Percentiles rank a stretch among this genome's conserved stretches.
Evolutionary conservation across 2,113 vertebrate species (phyloP).

Genomic region (Rutilus rutilus): DNA sequence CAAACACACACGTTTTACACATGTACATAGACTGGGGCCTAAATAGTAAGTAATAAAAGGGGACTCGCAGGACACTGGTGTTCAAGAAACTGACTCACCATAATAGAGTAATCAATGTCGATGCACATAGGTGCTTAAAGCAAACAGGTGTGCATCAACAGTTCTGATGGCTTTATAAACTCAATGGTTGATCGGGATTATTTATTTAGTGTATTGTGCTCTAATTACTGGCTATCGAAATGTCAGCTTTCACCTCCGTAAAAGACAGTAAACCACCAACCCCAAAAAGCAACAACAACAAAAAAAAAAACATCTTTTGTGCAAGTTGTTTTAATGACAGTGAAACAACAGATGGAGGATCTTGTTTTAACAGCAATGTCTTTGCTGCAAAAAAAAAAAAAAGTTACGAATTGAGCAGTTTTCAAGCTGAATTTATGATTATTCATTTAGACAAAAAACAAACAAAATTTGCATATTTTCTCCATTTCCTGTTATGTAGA

Average conservation of each 20-base stretch:
- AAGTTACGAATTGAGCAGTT: background rate
- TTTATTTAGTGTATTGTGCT: background rate
- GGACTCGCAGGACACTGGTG: background rate
- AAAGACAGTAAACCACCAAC: background rate
- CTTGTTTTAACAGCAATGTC: background rate
- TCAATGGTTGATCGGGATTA: background rate
- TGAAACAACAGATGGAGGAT: background rate
- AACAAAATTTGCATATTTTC: background rate
- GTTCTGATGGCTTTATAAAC: background rate
- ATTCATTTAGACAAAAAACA: background rate
- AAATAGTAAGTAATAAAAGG: background rate
- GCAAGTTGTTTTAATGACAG: background rate
- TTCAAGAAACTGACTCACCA: background rate
- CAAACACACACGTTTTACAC: background rate
- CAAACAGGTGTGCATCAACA: constrained; percentile 4
- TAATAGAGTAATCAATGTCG: background rate
- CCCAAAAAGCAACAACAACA: too few relatives aligned
- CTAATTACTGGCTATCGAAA: background rate
- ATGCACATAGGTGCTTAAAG: background rate
- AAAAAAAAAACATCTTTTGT: background rate
- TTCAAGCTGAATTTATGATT: background rate
- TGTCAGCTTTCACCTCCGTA: background rate
- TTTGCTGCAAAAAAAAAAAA: too few relatives aligned
- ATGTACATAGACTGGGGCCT: constrained; percentile 8
- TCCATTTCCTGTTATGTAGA: background rate